phyloP scores from a whole-genome alignment of 1,140 invertebrate species.

The Camponotus floridanus region DNA sequence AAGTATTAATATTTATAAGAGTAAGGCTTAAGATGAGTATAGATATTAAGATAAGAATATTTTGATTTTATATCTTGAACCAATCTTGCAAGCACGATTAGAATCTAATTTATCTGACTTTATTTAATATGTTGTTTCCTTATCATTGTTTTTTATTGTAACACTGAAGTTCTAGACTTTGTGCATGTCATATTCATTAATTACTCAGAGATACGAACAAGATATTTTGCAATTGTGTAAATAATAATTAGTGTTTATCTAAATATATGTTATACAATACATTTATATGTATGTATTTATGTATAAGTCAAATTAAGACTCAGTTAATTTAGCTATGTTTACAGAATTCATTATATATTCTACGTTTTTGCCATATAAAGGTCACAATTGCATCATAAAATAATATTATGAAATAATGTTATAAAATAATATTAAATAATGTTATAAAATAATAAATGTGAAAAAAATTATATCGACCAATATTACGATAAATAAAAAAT shows the following conservation, averaged over 20 bases:
- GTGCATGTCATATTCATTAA: conserved; percentile 22
- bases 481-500: conserved; percentile 5
- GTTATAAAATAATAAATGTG: conserved; percentile 12
- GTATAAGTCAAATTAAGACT: conserved; percentile 30
- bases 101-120: conserved; percentile 18
- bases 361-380: conserved; percentile 2
- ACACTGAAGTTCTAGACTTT: conserved; percentile 42
- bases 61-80: background rate
- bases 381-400: conserved; percentile 31
- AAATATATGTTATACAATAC: background rate
- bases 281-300: background rate
- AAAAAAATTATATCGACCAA: background rate
- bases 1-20: background rate
- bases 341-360: conserved; percentile 31
- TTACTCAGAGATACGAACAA: conserved; percentile 5
- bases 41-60: too few species aligned
- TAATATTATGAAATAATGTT: too few species aligned
- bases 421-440: background rate
- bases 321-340: conserved; percentile 16
- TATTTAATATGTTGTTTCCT: conserved; percentile 21
- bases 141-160: conserved; percentile 12
- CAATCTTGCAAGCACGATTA: background rate
- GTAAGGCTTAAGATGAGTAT: conserved; percentile 14
- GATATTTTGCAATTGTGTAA: conserved; percentile 30
- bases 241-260: background rate